Conservation (phyloP, 1,140 invertebrate species). For the Caenorhabditis remanei region DNA sequence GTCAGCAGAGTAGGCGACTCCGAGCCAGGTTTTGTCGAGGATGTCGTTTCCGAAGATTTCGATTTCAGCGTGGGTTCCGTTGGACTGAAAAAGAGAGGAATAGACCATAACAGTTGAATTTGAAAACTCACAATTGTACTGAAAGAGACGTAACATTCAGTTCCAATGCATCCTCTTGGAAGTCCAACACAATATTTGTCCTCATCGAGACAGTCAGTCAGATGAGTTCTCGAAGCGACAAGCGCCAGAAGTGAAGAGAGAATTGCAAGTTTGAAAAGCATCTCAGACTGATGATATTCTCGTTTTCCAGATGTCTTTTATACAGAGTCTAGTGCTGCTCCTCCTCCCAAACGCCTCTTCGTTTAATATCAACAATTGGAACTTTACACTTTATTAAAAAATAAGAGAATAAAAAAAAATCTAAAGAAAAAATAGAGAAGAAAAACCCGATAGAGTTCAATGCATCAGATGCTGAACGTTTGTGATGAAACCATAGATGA, state of each 20-base stretch:
- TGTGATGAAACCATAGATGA: conserved; percentile 72
- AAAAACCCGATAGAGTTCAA: conserved; percentile 22
- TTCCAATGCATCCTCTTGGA: conserved; percentile 33
- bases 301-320: neutral
- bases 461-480: conserved; percentile 66
- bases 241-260: conserved; percentile 17
- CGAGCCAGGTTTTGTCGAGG: conserved; percentile 7
- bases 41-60: conserved; percentile 36
- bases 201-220: conserved; percentile 31
- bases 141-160: neutral
- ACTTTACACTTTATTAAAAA: conserved; percentile 30
- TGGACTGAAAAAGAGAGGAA: conserved; percentile 14
- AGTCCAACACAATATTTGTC: conserved; percentile 44
- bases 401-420: neutral
- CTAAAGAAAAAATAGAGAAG: neutral
- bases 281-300: neutral
- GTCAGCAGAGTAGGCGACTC: conserved; percentile 1
- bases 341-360: neutral
- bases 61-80: conserved; percentile 22
- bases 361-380: neutral
- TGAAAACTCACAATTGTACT: conserved; percentile 20
- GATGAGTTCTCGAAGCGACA: conserved; percentile 23
- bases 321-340: neutral
- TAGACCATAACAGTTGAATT: neutral
- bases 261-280: conserved; percentile 35